These are phyloP conservation scores for Crotalus viridis DNA, from an alignment of 2,113 vertebrate genomes.

Conservation along the genomic window DNA sequence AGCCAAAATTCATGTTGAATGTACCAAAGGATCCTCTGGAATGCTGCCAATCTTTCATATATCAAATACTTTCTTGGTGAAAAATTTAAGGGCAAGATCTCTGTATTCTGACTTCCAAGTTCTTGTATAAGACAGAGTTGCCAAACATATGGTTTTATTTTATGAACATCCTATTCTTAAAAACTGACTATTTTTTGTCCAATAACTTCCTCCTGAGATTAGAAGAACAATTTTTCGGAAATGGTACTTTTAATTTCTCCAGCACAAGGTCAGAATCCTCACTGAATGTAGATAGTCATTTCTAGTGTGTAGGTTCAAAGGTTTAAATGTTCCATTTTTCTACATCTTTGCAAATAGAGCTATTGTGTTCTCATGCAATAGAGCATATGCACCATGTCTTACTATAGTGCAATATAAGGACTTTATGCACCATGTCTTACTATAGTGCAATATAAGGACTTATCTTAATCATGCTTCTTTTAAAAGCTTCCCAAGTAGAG, in stretches of 20 bases:
- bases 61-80: slow-evolving; percentile 12
- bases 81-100: slow-evolving; percentile 4
- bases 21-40: background rate
- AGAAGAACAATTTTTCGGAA: background rate
- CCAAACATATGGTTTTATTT: slow-evolving; percentile 48
- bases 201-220: background rate
- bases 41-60: slow-evolving; percentile 13
- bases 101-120: slow-evolving; percentile 37
- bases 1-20: background rate
- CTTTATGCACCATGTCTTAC: background rate
- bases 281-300: background rate
- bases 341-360: background rate
- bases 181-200: background rate
- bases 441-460: background rate
- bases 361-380: background rate
- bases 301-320: background rate
- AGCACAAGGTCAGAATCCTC: background rate
- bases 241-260: background rate
- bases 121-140: background rate
- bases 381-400: background rate
- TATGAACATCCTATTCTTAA: slow-evolving; percentile 34
- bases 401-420: background rate
- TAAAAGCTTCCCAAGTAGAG: background rate
- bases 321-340: background rate
- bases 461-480: background rate